These are phyloP conservation scores for Ridgeia piscesae DNA, from an alignment of 1,140 invertebrate species.

Conservation along the genomic window DNA sequence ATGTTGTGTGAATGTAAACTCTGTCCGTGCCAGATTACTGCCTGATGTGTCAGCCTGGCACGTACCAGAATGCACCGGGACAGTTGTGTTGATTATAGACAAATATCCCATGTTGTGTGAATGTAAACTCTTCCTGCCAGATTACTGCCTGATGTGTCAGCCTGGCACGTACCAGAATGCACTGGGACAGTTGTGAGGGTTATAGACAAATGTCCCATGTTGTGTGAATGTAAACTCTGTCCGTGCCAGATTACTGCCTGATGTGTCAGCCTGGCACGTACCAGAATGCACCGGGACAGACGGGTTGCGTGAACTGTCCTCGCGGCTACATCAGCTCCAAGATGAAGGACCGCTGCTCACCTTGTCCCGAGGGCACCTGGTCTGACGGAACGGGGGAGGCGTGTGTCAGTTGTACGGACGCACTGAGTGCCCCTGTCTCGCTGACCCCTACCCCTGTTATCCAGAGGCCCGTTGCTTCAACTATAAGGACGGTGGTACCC, in stretches of 20 bases:
- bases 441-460: slow-evolving; percentile 29
- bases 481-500: slow-evolving; percentile 30
- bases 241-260: slow-evolving; percentile 38
- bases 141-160: too few species aligned
- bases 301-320: slow-evolving; percentile 35
- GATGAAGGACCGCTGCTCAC: slow-evolving; percentile 38
- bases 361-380: slow-evolving; percentile 38
- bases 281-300: slow-evolving; percentile 36
- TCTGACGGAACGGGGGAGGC: slow-evolving; percentile 24
- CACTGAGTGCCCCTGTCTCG: slow-evolving; percentile 39
- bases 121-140: too few species aligned
- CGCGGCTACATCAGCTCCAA: slow-evolving; percentile 38
- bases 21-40: too few species aligned
- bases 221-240: too few species aligned
- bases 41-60: too few species aligned
- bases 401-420: slow-evolving; percentile 10
- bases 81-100: too few species aligned
- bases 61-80: too few species aligned
- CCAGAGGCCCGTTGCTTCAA: slow-evolving; percentile 35
- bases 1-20: too few species aligned
- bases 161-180: too few species aligned
- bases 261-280: slow-evolving; percentile 40
- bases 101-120: too few species aligned
- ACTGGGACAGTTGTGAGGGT: too few species aligned
- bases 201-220: too few species aligned